Percentiles rank a stretch among this genome's conserved stretches.
phyloP scores from a whole-genome alignment of 2,113 vertebrate genomes.

The Halcyon malimbica region DNA sequence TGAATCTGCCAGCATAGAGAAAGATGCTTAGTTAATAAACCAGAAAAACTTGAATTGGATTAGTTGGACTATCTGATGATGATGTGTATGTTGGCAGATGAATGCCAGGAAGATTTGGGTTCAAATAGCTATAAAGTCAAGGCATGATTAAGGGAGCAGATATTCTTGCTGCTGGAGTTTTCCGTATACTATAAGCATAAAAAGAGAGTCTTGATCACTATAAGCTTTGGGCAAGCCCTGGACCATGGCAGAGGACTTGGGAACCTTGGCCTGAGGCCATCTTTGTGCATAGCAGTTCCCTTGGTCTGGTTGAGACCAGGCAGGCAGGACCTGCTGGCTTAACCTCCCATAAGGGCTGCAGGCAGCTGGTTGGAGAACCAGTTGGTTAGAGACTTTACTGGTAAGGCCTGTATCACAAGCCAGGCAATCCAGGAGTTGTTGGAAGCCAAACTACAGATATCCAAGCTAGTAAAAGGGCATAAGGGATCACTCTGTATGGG shows the following conservation, averaged over 20 bases:
- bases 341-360: neutral
- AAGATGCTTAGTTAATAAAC: neutral
- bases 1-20: neutral
- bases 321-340: neutral
- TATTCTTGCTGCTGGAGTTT: neutral
- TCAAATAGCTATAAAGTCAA: neutral
- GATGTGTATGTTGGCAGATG: neutral
- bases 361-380: neutral
- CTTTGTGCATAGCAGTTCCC: neutral
- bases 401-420: accelerated
- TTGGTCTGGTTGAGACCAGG: neutral
- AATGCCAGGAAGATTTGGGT: neutral
- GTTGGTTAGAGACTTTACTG: neutral
- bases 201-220: neutral
- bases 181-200: neutral
- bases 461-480: neutral
- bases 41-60: neutral
- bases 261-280: neutral
- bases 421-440: neutral
- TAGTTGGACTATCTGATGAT: neutral
- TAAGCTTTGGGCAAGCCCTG: neutral
- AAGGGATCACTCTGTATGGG: neutral
- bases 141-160: neutral
- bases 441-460: neutral
- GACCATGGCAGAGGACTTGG: neutral